phyloP scores from a whole-genome alignment of 2,113 vertebrate genomes.

The Eretmochelys imbricata region DNA sequence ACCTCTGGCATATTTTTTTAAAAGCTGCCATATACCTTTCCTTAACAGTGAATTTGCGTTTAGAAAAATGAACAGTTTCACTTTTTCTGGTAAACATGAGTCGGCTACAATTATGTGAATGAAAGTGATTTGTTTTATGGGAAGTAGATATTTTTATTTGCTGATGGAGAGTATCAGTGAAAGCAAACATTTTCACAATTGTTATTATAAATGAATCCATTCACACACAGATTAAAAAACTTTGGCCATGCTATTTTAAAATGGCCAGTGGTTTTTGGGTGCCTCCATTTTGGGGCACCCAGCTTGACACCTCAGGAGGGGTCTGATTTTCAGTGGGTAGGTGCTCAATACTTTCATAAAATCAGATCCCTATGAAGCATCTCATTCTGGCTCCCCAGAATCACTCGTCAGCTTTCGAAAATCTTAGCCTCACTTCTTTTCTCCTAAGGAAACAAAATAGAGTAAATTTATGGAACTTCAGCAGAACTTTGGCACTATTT shows the following conservation, averaged over 20 bases:
- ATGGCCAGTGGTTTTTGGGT: neutral
- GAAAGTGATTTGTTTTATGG: neutral
- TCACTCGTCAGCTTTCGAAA: neutral
- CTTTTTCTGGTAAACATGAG: neutral
- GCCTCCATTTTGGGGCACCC: neutral
- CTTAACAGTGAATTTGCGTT: neutral
- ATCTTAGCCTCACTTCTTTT: neutral
- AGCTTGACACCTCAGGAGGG: neutral
- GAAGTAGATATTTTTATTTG: neutral
- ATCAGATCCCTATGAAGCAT: neutral
- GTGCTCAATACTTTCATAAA: neutral
- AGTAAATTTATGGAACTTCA: neutral
- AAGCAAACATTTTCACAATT: neutral
- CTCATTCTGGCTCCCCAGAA: neutral
- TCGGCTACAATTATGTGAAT: neutral
- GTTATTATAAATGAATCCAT: neutral
- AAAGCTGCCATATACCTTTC: neutral
- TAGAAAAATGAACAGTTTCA: neutral
- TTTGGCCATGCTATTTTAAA: neutral
- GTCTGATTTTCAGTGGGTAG: neutral
- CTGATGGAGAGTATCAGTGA: neutral
- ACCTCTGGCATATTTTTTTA: neutral
- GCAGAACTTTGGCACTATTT: neutral
- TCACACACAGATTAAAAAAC: neutral
- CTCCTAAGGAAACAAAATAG: neutral